Evolutionary conservation across 2,888 invertebrate genomes (phyloP).

Genomic region (Diadegma fenestrale): DNA sequence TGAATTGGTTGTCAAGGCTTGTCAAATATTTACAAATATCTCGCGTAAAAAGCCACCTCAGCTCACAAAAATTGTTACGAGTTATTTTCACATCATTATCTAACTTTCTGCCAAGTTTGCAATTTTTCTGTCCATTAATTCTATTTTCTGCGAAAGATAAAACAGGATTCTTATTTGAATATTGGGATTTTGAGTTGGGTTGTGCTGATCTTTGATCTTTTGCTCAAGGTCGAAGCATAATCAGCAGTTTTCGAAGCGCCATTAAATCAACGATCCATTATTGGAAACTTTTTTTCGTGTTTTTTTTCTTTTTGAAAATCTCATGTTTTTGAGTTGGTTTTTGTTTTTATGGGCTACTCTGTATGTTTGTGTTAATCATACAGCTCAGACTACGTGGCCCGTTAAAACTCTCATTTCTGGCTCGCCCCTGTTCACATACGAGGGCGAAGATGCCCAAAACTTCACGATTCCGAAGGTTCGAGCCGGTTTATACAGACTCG

Average conservation of each 20-base stretch:
- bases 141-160: too few species aligned
- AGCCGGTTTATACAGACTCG: conserved; percentile 83
- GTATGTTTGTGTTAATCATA: conserved; percentile 27
- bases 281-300: neutral
- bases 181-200: neutral
- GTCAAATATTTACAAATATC: too few species aligned
- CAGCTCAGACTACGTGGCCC: conserved; percentile 79
- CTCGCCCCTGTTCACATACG: conserved; percentile 81
- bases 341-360: neutral
- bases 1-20: too few species aligned
- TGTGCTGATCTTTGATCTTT: neutral
- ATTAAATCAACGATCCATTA: neutral
- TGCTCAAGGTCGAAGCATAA: neutral
- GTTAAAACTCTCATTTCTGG: conserved; percentile 82
- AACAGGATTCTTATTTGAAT: neutral
- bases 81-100: too few species aligned
- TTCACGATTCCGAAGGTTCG: conserved; percentile 82
- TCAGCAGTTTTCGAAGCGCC: neutral
- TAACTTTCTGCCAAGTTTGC: too few species aligned
- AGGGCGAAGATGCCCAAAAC: conserved; percentile 82
- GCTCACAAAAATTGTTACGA: too few species aligned
- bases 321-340: neutral
- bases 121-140: too few species aligned
- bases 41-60: too few species aligned
- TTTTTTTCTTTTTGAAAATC: neutral